phyloP scores from a whole-genome alignment of 2,113 vertebrate genomes.

The Aegypius monachus region DNA sequence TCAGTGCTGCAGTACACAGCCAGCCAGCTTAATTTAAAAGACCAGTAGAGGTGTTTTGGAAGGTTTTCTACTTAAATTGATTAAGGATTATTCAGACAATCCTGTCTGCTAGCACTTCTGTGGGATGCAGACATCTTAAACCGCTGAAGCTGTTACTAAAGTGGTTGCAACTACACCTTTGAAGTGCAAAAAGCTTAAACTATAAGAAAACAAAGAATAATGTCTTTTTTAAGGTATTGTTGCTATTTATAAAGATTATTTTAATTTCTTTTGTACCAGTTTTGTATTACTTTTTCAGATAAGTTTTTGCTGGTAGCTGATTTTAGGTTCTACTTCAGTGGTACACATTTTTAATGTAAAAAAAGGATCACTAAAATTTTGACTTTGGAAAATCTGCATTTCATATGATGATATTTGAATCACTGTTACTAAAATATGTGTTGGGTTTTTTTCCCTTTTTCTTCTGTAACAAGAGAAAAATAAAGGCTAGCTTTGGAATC shows the following conservation, averaged over 20 bases:
- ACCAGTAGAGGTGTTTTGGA: not conserved
- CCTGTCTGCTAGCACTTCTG: not conserved
- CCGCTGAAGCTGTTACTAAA: not conserved
- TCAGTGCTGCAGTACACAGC: not conserved
- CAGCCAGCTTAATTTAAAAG: not conserved
- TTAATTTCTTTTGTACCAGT: not conserved
- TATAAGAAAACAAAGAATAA: not conserved
- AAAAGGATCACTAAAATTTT: not conserved
- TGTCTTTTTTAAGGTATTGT: not conserved
- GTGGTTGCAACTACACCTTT: not conserved
- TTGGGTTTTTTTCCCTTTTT: not conserved
- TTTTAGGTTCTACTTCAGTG: not conserved
- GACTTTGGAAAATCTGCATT: not conserved
- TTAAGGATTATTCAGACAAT: not conserved
- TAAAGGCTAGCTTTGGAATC: not conserved
- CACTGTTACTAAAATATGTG: not conserved
- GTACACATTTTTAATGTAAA: not conserved
- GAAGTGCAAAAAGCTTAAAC: not conserved
- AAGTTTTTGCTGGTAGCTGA: not conserved
- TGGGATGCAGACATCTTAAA: not conserved
- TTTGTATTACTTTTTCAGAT: not conserved
- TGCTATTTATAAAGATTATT: not conserved
- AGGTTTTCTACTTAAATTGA: not conserved
- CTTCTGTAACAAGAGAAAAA: not conserved
- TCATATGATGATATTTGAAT: not conserved